Evolutionary conservation across 2,888 invertebrate genomes (phyloP), one percentile per base, ranked within the genome.

Genomic region (Aspidiotus destructor): DNA sequence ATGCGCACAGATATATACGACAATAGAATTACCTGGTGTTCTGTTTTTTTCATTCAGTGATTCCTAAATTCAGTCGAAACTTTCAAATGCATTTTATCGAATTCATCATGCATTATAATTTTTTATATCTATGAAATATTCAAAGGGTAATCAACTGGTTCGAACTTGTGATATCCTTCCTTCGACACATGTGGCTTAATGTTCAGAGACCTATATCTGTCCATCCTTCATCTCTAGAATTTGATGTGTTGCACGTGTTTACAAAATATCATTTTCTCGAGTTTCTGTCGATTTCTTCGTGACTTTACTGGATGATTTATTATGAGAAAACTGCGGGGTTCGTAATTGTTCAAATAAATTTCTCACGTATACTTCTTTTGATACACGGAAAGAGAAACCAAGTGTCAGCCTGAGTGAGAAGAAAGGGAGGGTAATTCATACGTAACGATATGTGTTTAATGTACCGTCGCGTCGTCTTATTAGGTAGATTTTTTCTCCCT

Each of bases 1-100:
- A 48, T 48, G 48, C n/a, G n/a, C 48, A 48, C 48, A 48, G 48
- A 48, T n/a, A n/a, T 48, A 28, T 48, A 48, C 48, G 48, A n/a
- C n/a, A 13, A n/a, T 48, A 48, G n/a, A 11, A n/a, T 48, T 13
- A 48, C n/a, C 11, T 48, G 48, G 10, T n/a, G 10, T 48, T 3
- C 48, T 48, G 48, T 48, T 11, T 48, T 48, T 48, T 48, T 3
- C 48, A 48, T n/a, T 11, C 48, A 48, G 48, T 2, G 48, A n/a
- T 48, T 48, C 48, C 48, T 48, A 48, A 48, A 28, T 28, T 28
- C 5, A 3, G 28, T 28, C 28, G 28, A 5, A 28, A 28, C 5
- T 28, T 28, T 28, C 28, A 28, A 28, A 28, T 28, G 28, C 5
- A 28, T 28, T 28, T 28, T 5, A 28, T 28, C 28, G 28, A 28